These are phyloP conservation scores for Thera obeliscata DNA, from an alignment of 2,888 invertebrate genomes.

Conservation along the genomic window DNA sequence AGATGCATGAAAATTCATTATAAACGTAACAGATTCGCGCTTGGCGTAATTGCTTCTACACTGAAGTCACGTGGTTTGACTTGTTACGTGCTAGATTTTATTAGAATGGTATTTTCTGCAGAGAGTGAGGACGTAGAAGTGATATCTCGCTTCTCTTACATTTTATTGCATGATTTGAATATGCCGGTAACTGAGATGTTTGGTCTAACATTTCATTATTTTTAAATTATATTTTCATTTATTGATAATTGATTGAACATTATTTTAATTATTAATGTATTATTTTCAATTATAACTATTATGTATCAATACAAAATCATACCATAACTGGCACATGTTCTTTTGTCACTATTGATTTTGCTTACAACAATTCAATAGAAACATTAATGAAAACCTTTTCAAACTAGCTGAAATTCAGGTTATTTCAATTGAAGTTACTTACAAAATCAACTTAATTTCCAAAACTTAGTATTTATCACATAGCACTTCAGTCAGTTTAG, in stretches of 20 bases:
- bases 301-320: neutral
- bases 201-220: neutral
- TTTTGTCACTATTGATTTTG: neutral
- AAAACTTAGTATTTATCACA: constrained; percentile 29
- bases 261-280: neutral
- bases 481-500: constrained; percentile 5
- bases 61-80: constrained; percentile 2
- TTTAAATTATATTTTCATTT: neutral
- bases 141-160: neutral
- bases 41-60: constrained; percentile 20
- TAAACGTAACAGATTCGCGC: constrained; percentile 15
- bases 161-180: neutral
- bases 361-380: too few species aligned
- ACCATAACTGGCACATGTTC: neutral
- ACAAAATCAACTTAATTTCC: constrained; percentile 38
- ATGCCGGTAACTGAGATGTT: neutral
- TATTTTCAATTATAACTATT: neutral
- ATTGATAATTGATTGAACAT: neutral
- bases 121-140: neutral
- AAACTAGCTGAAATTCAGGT: neutral
- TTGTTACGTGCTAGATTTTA: neutral
- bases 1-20: constrained; percentile 37
- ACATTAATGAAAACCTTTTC: neutral
- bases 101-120: neutral
- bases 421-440: constrained; percentile 25